Evolutionary conservation across 2,113 vertebrate species (phyloP).

Genomic region (Nyctibius bracteatus): DNA sequence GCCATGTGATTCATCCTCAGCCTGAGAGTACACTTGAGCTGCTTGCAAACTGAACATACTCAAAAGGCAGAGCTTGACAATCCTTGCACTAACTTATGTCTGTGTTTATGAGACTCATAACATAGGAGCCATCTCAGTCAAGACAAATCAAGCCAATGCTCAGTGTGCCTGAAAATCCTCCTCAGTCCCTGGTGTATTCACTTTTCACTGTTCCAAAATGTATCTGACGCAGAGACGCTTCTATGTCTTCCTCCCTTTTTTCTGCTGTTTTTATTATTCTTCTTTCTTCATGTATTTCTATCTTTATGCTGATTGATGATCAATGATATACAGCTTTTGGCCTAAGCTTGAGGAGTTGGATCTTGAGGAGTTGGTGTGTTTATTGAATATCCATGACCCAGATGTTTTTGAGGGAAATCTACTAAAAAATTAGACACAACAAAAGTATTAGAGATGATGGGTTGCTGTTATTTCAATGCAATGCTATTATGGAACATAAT

Average conservation of each 20-base stretch:
- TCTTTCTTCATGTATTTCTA: neutral
- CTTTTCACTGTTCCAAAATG: neutral
- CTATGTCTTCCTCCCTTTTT: fast-evolving
- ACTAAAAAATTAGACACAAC: neutral
- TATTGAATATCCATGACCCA: neutral
- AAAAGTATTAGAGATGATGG: neutral
- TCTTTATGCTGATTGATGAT: neutral
- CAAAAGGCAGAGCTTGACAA: neutral
- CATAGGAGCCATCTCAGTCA: fast-evolving
- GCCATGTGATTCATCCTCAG: neutral
- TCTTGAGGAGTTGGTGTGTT: neutral
- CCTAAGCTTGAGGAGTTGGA: neutral
- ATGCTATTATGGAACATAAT: neutral
- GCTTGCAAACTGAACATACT: neutral
- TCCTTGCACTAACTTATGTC: neutral
- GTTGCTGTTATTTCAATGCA: neutral
- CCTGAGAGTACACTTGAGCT: neutral
- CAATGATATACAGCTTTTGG: neutral
- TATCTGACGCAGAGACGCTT: neutral
- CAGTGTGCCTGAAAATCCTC: neutral
- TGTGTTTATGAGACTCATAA: neutral
- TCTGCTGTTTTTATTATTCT: neutral
- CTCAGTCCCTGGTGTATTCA: neutral
- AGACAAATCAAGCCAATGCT: neutral
- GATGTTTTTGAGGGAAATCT: neutral